These are phyloP conservation scores for Rutpela maculata DNA, from an alignment of 2,888 invertebrate genomes.

Conservation along the genomic window DNA sequence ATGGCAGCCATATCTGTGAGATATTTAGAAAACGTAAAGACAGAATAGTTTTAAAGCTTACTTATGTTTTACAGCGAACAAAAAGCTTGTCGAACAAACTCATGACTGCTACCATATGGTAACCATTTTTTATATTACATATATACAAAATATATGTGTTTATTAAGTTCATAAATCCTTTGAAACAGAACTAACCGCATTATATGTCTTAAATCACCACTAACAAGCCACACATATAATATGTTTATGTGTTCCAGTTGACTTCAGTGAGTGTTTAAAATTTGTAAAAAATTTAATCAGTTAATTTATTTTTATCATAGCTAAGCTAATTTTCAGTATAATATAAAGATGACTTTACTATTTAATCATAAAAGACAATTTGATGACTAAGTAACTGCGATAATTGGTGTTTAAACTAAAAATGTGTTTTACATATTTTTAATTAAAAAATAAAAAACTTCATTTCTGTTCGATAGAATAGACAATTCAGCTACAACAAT, in stretches of 20 bases:
- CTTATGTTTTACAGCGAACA: slow-evolving; percentile 15
- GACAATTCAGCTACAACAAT: too few relatives aligned
- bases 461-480: too few relatives aligned
- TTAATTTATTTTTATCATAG: too few relatives aligned
- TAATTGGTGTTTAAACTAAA: too few relatives aligned
- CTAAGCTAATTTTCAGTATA: too few relatives aligned
- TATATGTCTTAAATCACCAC: slow-evolving; percentile 15
- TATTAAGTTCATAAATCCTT: slow-evolving; percentile 4
- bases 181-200: neutral
- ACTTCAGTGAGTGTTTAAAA: neutral
- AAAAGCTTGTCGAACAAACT: neutral
- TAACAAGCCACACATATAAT: slow-evolving; percentile 18
- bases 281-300: too few relatives aligned
- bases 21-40: neutral
- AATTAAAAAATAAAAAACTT: too few relatives aligned
- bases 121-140: slow-evolving; percentile 4
- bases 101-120: slow-evolving; percentile 18
- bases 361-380: too few relatives aligned
- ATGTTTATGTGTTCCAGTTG: too few relatives aligned
- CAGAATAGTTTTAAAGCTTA: slow-evolving; percentile 7
- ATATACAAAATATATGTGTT: slow-evolving; percentile 12
- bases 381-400: too few relatives aligned
- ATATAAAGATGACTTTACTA: too few relatives aligned
- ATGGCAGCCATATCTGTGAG: neutral
- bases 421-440: too few relatives aligned